Base-by-base conservation (phyloP, 2,888 invertebrate genomes). In the Caenorhabditis sp. region DNA sequence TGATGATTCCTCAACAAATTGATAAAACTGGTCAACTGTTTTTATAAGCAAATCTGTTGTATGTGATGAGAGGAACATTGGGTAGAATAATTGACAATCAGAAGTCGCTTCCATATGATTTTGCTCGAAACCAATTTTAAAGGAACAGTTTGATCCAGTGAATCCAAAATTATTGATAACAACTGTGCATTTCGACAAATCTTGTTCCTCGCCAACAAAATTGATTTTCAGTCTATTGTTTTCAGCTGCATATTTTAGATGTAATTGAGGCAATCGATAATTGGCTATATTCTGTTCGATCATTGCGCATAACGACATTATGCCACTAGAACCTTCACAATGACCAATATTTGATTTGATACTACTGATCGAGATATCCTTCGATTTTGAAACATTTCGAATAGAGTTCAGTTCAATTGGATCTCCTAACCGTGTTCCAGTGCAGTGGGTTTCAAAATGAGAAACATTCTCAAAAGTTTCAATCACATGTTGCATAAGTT, bases 361-460 rank as follows among this genome's bases (percentile, higher is more conserved):
- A 26, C 83, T 80, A 53, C 63, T 76, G 1, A 85, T 56, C 0
- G 26, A 49, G 12, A 36, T 17, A 58, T 36, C 50, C 14, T 64
- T 67, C 8, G 61, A 57, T 71, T 50, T 59, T 21, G 12, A 23
- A 43, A 62, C 27, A 21, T 36, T 50, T 25, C 36, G 27, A 52
- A 86, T 59, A 2, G 84, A 76, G 5, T 73, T 68, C 0, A 76
- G 52, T 65, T 86, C 86, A 12, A 86, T 81, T 7, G 84, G 82
- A 76, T 86, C 86, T 21, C 86, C 86, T 0, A 86, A 76, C 31
- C 67, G 57, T 0, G 86, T 86, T 17, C 84, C 86, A 20, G 84
- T 84, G 7, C 85, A 86, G 70, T 88, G 88, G 26, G 82, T 80
- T 63, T 88, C 88, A 1, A 87, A 76, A n/a, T 70, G 63, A 31